Conservation (phyloP, 2,113 vertebrate genomes). For the Macrotus californicus region DNA sequence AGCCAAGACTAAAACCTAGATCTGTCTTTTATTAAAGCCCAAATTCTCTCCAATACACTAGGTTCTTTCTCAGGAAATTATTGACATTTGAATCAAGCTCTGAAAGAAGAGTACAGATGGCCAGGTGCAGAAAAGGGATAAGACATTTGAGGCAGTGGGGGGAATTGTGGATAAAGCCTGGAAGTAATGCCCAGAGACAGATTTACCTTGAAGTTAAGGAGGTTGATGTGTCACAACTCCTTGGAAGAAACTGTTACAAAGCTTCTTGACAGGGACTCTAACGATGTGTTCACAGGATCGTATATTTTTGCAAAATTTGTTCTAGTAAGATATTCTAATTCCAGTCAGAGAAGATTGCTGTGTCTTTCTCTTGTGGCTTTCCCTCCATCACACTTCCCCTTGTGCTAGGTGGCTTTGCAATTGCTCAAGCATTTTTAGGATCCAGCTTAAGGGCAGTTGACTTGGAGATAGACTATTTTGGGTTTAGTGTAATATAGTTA, state of each 20-base stretch:
- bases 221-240: neutral
- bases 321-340: neutral
- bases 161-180: neutral
- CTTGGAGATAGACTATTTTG: neutral
- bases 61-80: neutral
- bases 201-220: neutral
- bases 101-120: neutral
- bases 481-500: neutral
- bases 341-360: neutral
- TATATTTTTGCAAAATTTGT: neutral
- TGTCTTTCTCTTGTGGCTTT: neutral
- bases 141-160: neutral
- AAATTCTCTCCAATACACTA: neutral
- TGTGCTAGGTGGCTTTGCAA: neutral
- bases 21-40: neutral
- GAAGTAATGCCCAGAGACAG: neutral
- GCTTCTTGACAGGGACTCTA: neutral
- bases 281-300: neutral
- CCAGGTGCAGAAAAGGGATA: neutral
- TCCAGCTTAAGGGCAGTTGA: neutral
- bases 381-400: neutral
- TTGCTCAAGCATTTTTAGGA: neutral
- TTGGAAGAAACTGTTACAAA: neutral
- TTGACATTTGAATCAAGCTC: neutral
- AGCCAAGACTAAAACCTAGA: neutral